These are phyloP conservation scores for Lasius fuliginosus DNA, from an alignment of 2,888 invertebrate genomes.

Conservation along the genomic window DNA sequence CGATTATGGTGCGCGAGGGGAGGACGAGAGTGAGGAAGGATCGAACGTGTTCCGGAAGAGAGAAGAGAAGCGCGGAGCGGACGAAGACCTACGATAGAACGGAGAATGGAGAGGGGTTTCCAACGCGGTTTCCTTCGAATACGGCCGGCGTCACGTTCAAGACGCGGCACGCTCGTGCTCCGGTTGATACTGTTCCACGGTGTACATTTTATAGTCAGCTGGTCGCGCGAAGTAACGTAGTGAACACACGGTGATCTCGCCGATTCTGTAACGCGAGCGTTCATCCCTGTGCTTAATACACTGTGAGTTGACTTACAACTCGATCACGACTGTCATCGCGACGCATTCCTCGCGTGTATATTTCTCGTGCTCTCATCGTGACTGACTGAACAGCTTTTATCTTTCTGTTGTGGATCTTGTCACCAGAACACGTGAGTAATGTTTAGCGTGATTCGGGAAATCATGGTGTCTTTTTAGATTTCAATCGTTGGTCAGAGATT, in stretches of 20 bases:
- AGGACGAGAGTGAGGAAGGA: slow-evolving; percentile 45
- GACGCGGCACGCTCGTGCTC: slow-evolving; percentile 63
- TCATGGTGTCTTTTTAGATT: background rate
- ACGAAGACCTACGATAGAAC: slow-evolving; percentile 52
- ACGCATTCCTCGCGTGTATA: background rate
- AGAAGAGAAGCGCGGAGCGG: slow-evolving; percentile 55
- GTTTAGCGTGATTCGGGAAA: background rate
- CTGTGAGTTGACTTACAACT: slow-evolving; percentile 49
- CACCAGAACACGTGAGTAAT: slow-evolving; percentile 37
- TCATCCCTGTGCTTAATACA: slow-evolving; percentile 35
- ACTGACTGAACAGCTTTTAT: background rate
- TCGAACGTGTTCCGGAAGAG: slow-evolving; percentile 61
- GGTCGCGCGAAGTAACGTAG: slow-evolving; percentile 61
- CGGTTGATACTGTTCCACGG: slow-evolving; percentile 57
- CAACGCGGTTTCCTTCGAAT: slow-evolving; percentile 67
- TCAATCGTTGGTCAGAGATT: background rate
- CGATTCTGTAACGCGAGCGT: slow-evolving; percentile 34
- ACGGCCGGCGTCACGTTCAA: slow-evolving; percentile 48
- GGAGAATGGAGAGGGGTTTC: slow-evolving; percentile 47
- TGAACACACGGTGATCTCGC: slow-evolving; percentile 42
- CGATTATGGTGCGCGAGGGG: background rate
- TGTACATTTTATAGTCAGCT: slow-evolving; percentile 57
- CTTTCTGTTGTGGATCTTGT: background rate
- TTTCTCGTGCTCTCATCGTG: background rate
- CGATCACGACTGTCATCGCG: background rate